A percentile compares a stretch with the other conserved stretches of the same genome.
Evolutionary conservation across 2,888 invertebrate genomes (phyloP).

Genomic region (Euzetes globulus): DNA sequence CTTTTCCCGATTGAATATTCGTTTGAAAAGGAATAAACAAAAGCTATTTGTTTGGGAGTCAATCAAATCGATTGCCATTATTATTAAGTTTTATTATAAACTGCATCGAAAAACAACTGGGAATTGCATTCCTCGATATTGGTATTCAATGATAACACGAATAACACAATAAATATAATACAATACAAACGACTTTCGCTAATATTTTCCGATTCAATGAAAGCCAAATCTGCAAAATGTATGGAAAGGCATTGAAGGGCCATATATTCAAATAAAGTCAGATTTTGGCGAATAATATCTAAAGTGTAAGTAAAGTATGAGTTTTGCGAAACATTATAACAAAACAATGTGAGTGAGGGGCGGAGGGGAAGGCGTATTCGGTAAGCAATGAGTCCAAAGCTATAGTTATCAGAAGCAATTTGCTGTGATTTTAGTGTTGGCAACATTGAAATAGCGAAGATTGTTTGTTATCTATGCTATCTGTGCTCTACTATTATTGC

Average conservation of each 20-base stretch:
- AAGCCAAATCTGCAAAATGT: not conserved
- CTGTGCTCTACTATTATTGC: slow-evolving; percentile 19
- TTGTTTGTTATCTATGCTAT: slow-evolving; percentile 19
- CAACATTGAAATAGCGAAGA: slow-evolving; percentile 9
- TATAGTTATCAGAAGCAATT: slow-evolving; percentile 25
- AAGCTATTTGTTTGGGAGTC: not conserved
- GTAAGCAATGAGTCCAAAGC: not conserved
- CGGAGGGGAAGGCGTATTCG: slow-evolving; percentile 24
- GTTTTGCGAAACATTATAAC: not conserved
- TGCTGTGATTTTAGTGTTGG: slow-evolving; percentile 20
- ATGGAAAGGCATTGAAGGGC: not conserved
- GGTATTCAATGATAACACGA: not conserved
- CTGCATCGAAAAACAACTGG: not conserved
- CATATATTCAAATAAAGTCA: not conserved
- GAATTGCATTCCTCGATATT: slow-evolving; percentile 9
- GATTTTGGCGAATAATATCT: not conserved
- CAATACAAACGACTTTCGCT: not conserved
- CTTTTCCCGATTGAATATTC: no score
- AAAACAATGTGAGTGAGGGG: not conserved
- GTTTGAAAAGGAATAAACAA: no score
- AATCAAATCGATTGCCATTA: not conserved
- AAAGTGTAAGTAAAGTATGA: not conserved
- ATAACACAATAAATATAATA: not conserved
- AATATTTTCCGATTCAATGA: not conserved
- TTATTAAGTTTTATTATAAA: not conserved